Evolutionary conservation across 1,140 invertebrate species (phyloP).

Genomic region (Aphelenchoides fujianensis): DNA sequence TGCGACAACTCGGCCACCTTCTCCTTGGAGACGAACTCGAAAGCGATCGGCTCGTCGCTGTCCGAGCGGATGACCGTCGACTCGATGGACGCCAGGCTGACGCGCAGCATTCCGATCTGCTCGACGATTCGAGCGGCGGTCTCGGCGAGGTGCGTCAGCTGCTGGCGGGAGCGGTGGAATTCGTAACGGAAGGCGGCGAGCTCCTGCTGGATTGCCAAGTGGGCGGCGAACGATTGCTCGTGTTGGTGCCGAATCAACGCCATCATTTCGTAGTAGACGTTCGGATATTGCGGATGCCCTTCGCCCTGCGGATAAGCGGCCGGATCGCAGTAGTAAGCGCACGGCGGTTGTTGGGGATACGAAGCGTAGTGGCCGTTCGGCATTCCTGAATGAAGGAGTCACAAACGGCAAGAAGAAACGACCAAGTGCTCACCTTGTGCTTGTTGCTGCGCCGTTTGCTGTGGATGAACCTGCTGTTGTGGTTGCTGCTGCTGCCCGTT

Average conservation of each 20-base stretch:
- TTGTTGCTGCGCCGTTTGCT: too few species aligned
- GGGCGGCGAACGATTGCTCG: not conserved
- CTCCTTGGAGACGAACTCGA: not conserved
- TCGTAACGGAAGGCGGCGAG: not conserved
- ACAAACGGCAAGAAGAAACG: too few species aligned
- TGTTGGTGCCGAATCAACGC: conserved; percentile 1
- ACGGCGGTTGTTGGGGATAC: too few species aligned
- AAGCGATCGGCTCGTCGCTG: not conserved
- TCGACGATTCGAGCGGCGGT: not conserved
- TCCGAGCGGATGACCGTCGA: not conserved
- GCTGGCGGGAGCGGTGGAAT: not conserved
- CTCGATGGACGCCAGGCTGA: not conserved
- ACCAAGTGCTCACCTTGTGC: too few species aligned
- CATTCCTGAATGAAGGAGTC: too few species aligned
- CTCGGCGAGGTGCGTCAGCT: not conserved
- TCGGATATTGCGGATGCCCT: too few species aligned
- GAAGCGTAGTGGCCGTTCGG: too few species aligned
- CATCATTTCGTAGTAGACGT: too few species aligned
- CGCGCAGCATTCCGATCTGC: not conserved
- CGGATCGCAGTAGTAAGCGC: too few species aligned
- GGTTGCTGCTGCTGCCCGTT: too few species aligned
- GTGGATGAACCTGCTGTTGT: too few species aligned
- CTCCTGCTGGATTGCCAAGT: not conserved
- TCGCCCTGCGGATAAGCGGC: too few species aligned
- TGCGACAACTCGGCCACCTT: conserved; percentile 1